Base-by-base conservation (phyloP, 2,888 invertebrate species). In the Agrochola circellaris region DNA sequence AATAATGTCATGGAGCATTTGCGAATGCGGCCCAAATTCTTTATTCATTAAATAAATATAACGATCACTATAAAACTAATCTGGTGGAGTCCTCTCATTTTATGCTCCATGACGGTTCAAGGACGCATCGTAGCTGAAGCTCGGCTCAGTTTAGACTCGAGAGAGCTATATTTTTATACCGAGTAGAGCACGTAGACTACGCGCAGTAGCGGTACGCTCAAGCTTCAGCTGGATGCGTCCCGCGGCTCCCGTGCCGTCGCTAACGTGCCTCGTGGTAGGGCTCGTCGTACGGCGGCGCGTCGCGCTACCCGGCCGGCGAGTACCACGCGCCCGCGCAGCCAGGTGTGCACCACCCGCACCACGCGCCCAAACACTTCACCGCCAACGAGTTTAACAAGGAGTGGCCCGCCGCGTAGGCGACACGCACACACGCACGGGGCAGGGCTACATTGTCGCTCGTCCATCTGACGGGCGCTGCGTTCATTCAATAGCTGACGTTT, bases 301-400 rank as follows among this genome's bases (percentile, higher is more conserved):
- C 96, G 91, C 95, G 97, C n/a, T 95, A 95, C 91, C 93, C 93
- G 89, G 95, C 92, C 91, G 88, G 91, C 91, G 95, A 96, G 93
- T 96, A 96, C 95, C 95, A 95, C 94, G 94, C 95, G 91, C 91
- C 93, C 88, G 92, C 93, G 93, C 96, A 94, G 89, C 95, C 96
- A 96, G 96, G 96, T 96, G 96, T 95, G 95, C 97, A 96, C 92
- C 95, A 94, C 85, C 96, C 96, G 95, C 96, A 97, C 90, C 97
- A 96, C 96, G 96, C 97, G 94, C 97, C 96, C 94, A 97, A 97
- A 96, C 97, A 97, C 95, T 97, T 96, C 96, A 93, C 88, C 93
- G 92, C 94, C 93, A 95, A 93, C 94, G 97, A 97, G 93, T 96
- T 96, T 95, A 95, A 93, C 96, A 97, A 97, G 96, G 97, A 97